Evolutionary conservation across 2,113 vertebrate species (phyloP), one percentile per base, ranked within the genome.

Genomic region (Carassius gibelio): DNA sequence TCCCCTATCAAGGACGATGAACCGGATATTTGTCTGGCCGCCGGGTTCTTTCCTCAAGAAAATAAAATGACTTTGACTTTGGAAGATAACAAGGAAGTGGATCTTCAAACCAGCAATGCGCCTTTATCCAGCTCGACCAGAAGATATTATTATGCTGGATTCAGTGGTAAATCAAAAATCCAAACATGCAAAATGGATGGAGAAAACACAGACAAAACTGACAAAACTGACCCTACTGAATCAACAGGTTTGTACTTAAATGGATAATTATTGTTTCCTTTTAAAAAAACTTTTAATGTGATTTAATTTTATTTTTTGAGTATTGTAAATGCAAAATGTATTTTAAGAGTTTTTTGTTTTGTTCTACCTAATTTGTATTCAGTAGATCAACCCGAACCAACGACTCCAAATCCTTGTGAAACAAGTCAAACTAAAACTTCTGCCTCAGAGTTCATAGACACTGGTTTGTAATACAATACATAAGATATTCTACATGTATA

Each of bases 11-110:
- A 61, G 0, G 0, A 0, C 0, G 3, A n/a, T 7, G 62, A 4
- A 0, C 82, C 66, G 0, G 13, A 90, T 0, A 88, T 91, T 1
- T 94, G 93, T 74, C 87, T 93, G 90, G 93, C 92, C 0, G n/a
- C 91, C 0, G 48, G 26, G 2, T 93, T 92, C 75, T 52, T 0
- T 26, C 88, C 90, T 13, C 9, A n/a, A 48, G 0, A 45, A 0
- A 75, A 66, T 26, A 23, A 2, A 0, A 81, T 90, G 85, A 23
- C 0, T 11, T 71, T 89, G 21, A 75, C 1, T 14, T 0, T 0
- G 8, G 2, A 10, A 0, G 8, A 0, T 3, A 3, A 30, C 0
- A 0, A 0, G 0, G 1, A 8, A 4, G 0, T 2, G 30, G 30
- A 30, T 2, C 23, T 36, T 2, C 0, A 8, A 0, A 21, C 74